A percentile compares a stretch with the other conserved stretches of the same genome.
These are phyloP conservation scores for Lissonota sp. DNA, from an alignment of 2,888 invertebrate species.

Conservation along the genomic window DNA sequence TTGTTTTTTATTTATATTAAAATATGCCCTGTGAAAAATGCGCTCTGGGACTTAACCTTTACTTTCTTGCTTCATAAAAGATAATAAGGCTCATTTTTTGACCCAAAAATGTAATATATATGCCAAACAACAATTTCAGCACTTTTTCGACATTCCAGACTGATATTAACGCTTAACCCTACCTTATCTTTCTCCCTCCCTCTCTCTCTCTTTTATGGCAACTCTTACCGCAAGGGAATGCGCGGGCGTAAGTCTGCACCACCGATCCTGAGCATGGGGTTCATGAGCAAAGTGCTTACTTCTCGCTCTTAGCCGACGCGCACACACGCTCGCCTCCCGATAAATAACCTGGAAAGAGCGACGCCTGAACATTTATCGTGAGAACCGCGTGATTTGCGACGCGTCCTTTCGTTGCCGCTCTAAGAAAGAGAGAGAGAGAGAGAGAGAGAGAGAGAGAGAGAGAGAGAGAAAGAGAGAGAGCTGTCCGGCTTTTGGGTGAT, in stretches of 20 bases:
- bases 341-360: conserved; percentile 75
- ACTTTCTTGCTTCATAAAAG: no score
- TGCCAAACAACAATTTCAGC: no score
- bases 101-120: no score
- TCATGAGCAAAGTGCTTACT: conserved; percentile 62
- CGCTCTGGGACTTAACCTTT: no score
- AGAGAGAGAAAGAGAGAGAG: background rate
- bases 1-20: no score
- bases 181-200: conserved; percentile 14
- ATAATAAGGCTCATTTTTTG: no score
- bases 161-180: no score
- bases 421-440: conserved; percentile 5
- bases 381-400: conserved; percentile 72
- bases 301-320: conserved; percentile 65
- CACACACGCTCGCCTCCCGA: conserved; percentile 57
- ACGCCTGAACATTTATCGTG: conserved; percentile 75
- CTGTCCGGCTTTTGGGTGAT: no score
- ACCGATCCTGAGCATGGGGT: conserved; percentile 31
- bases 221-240: conserved; percentile 27
- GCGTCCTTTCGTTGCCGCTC: conserved; percentile 50
- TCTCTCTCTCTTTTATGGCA: conserved; percentile 27
- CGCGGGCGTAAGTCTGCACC: conserved; percentile 45
- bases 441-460: no score
- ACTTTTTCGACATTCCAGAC: no score
- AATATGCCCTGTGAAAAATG: no score